phyloP scores from a whole-genome alignment of 30 jellyfish, hydroid and myxozoan species.

The Nemopilema nomurai region DNA sequence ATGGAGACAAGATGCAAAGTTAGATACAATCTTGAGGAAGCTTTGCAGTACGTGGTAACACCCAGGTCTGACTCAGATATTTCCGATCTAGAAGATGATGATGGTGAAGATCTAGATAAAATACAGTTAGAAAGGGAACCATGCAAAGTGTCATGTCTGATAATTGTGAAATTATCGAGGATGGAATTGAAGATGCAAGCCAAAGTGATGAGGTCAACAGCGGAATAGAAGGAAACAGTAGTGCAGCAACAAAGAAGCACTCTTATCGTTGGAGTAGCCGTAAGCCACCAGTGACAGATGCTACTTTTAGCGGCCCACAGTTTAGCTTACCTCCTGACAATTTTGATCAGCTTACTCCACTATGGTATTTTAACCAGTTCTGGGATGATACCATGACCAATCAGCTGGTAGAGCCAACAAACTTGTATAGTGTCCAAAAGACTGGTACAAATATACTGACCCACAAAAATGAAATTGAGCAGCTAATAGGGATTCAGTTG shows the following conservation, averaged over 20 bases:
- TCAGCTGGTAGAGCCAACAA: constrained; percentile 48
- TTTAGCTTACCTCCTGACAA: constrained; percentile 4
- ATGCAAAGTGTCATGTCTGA: neutral
- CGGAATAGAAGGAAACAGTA: neutral
- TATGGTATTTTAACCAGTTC: neutral
- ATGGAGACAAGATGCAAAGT: constrained; percentile 16
- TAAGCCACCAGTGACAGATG: constrained; percentile 27
- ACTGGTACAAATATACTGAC: constrained; percentile 24
- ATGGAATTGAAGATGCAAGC: neutral
- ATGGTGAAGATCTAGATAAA: constrained; percentile 11
- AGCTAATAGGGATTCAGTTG: constrained; percentile 58
- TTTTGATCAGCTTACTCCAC: constrained; percentile 19
- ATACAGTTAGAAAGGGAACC: neutral
- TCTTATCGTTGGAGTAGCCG: constrained; percentile 34
- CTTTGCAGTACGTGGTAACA: constrained; percentile 1
- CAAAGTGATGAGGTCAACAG: constrained; percentile 6
- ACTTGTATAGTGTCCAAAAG: constrained; percentile 42
- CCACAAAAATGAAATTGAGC: constrained; percentile 40
- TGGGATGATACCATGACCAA: constrained; percentile 21
- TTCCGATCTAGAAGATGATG: constrained; percentile 29
- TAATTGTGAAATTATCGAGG: constrained; percentile 1
- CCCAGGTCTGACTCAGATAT: constrained; percentile 25
- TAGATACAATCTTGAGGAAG: constrained; percentile 3
- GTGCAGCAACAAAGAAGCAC: constrained; percentile 5
- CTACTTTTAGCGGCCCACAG: constrained; percentile 28